Base-by-base conservation (phyloP, 2,113 vertebrate genomes). In the Axis porcinus region DNA sequence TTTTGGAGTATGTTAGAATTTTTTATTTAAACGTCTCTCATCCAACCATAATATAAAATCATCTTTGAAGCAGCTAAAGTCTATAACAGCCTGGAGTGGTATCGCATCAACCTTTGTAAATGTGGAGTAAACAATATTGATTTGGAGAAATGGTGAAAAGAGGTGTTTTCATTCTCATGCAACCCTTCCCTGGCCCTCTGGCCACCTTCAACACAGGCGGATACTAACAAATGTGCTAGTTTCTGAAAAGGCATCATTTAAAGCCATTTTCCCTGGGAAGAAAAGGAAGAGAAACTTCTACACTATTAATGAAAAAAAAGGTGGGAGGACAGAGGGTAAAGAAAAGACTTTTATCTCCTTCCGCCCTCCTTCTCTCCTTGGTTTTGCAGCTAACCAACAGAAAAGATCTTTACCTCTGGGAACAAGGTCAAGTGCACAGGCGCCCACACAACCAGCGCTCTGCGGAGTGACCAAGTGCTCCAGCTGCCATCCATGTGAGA, bases 401-500 rank as follows among this genome's bases (percentile, higher is more conserved):
- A 62, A 88, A 21, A 43, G 10, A 23, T 15, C 70, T 96, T 96
- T 88, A 92, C 92, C 86, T 93, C 76, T 30, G 79, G 58, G 82
- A 58, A 74, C 52, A 87, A 97, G 95, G 97, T 98, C 95, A 93
- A 96, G 76, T 6, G 45, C 0, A 4, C 40, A 28, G 36, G 33
- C 1, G 1, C 21, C 76, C 76, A 19, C 47, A 14, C 50, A 86
- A 81, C 45, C 95, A 92, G 30, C 3, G 17, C 83, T 96, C 54
- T 96, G 97, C 36, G 83, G 86, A 83, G 67, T 97, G 96, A 96
- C 94, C 96, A 97, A 98, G 81, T 0, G 54, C 28, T 93, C 81
- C 81, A 91, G 95, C 82, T 97, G 95, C 98, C 96, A 52, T 7
- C 4, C 88, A 93, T 27, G 1, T 92, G 96, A 95, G 98, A 98